Evolutionary conservation across 1,140 invertebrate genomes (phyloP), one percentile per base, ranked within the genome.

Genomic region (Hyles vespertilio): DNA sequence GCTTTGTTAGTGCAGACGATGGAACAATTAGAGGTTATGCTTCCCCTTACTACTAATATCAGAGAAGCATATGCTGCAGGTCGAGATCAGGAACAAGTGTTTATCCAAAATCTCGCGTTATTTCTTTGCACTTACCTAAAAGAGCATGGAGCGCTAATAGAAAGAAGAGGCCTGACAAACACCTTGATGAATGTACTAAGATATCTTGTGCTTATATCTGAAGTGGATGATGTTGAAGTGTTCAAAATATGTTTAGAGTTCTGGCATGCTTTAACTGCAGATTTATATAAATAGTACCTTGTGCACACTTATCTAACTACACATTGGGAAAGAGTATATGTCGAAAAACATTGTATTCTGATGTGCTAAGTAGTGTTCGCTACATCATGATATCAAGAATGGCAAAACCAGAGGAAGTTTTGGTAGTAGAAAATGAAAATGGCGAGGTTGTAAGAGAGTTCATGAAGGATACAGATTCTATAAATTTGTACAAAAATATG

Each of bases 381-480:
- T 96, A 96, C 70, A 98, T 99, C 32, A 99, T 99, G 98, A 99
- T 99, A 56, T 98, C 96, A 48, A 93, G 98, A 70, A 99, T 99
- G 99, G 99, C 98, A 0, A 99, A 99, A 87, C 99, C 99, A 0
- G 99, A 99, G 89, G 99, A 99, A 91, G 99, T 99, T 5, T 91
- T 99, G n/a, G 98, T 99, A 56, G 98, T 99, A n/a, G 98, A 99
- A 89, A 99, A 99, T 92, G 99, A 99, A 87, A 99, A 99, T 89
- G 99, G 99, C 33, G 99, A 99, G 91, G 98, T 99, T 55, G 98
- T 99, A 2, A 90, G 99, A 51, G 99, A 99, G 88, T 99, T 99
- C 81, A 99, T 99, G 97, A 99, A 99, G 89, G 99, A 99, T 87
- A 99, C 99, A 47, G 99, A 99, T 91, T 97, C 98, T 7, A 99